Conservation (phyloP, 2,113 vertebrate species). For the Panthera tigris region DNA sequence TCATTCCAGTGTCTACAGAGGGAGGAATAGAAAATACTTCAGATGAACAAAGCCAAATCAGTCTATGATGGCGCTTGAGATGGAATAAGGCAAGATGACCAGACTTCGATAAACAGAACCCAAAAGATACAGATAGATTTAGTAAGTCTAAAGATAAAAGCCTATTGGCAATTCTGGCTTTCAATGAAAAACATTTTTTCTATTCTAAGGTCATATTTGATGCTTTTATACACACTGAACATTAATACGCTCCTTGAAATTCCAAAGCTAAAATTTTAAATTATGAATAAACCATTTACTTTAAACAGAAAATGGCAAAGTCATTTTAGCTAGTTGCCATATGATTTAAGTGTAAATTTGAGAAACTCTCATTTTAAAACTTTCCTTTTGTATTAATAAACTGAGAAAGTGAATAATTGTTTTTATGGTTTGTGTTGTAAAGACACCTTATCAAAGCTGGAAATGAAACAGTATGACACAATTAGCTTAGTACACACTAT, state of each 20-base stretch:
- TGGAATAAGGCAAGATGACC: not conserved
- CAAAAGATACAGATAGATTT: not conserved
- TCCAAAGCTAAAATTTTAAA: not conserved
- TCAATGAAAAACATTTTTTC: not conserved
- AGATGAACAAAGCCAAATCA: not conserved
- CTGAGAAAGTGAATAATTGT: not conserved
- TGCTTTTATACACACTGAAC: not conserved
- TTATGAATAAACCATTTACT: not conserved
- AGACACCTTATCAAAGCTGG: not conserved
- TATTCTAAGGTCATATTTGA: not conserved
- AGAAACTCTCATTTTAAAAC: not conserved
- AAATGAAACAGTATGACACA: not conserved
- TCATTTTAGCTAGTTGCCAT: not conserved
- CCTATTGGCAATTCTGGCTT: not conserved
- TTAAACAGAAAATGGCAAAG: not conserved
- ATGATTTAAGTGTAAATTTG: not conserved
- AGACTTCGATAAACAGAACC: not conserved
- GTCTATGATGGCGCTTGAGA: accelerated
- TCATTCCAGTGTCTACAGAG: not conserved
- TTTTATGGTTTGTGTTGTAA: not conserved
- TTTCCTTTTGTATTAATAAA: not conserved
- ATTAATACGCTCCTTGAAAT: not conserved
- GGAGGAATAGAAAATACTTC: not conserved
- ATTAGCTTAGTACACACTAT: not conserved
- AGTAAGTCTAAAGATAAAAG: not conserved